A percentile compares a stretch with the other conserved stretches of the same genome.
These are phyloP conservation scores for Homarus gammarus DNA, from an alignment of 2,888 invertebrate genomes.

Conservation along the genomic window DNA sequence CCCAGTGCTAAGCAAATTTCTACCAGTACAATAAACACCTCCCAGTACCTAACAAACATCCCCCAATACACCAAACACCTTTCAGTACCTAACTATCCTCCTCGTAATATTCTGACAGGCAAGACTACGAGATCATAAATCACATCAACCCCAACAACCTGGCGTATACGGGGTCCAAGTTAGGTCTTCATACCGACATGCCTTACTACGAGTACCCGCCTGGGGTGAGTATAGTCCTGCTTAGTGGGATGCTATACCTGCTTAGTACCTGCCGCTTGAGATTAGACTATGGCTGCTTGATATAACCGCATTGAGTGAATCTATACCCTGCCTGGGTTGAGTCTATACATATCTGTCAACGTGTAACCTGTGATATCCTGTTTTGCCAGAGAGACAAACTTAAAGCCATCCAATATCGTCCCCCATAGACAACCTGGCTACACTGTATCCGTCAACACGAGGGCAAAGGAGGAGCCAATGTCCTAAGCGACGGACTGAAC, in stretches of 20 bases:
- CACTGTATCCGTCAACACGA: slow-evolving; percentile 86
- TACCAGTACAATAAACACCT: no score
- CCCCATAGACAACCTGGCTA: slow-evolving; percentile 81
- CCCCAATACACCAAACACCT: neutral
- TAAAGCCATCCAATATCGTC: neutral
- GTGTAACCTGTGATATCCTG: no score
- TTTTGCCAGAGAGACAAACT: neutral
- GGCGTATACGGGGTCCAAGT: slow-evolving; percentile 85
- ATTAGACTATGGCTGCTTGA: no score
- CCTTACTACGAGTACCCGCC: slow-evolving; percentile 89
- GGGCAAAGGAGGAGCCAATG: slow-evolving; percentile 85
- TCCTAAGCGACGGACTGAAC: slow-evolving; percentile 85
- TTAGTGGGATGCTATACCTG: no score
- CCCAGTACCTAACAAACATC: neutral
- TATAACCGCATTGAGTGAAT: no score
- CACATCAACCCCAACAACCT: slow-evolving; percentile 86
- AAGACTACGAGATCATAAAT: slow-evolving; percentile 81
- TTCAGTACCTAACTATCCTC: neutral
- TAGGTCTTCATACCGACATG: slow-evolving; percentile 87
- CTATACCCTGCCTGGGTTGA: no score
- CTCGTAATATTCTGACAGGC: slow-evolving; percentile 17
- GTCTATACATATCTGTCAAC: no score
- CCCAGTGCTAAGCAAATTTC: no score
- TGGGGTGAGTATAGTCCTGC: slow-evolving; percentile 83
- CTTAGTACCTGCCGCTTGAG: no score